Evolutionary conservation across 1,140 invertebrate genomes (phyloP).

Genomic region (silkworm (Bombyx mori)): ASM3026992v2 NC_085111.1:15290501-15291000

Average conservation of each 20-base stretch:
- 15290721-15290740: constrained; percentile 25
- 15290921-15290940: neutral
- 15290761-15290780: constrained; percentile 46
- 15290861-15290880: neutral
- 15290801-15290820: constrained; percentile 51
- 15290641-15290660: too few relatives aligned
- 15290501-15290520: too few relatives aligned
- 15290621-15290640: too few relatives aligned
- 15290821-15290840: constrained; percentile 13
- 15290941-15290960: neutral
- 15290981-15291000: too few relatives aligned
- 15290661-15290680: constrained; percentile 47
- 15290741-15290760: constrained; percentile 20
- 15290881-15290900: too few relatives aligned
- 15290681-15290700: constrained; percentile 38
- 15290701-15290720: constrained; percentile 32
- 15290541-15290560: too few relatives aligned
- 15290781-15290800: constrained; percentile 44
- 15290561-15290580: too few relatives aligned
- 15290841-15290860: neutral
- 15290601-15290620: too few relatives aligned
- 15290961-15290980: too few relatives aligned
- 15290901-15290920: too few relatives aligned
- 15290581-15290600: too few relatives aligned
- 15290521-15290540: too few relatives aligned